Conservation (phyloP, 2,888 invertebrate species). For the Lasioglossum oenotherae region DNA sequence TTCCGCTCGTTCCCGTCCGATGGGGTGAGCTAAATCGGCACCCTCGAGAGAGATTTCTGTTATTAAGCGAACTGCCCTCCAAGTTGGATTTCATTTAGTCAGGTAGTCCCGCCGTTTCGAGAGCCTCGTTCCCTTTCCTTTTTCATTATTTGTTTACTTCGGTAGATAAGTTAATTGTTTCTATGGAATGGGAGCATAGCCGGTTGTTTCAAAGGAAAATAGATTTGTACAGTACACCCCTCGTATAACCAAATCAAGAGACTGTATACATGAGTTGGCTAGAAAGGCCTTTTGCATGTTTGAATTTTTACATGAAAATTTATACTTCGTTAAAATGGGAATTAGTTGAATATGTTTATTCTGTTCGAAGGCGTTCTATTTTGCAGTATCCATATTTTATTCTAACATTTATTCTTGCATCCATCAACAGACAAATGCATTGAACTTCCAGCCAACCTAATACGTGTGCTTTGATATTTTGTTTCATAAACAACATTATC, state of each 20-base stretch:
- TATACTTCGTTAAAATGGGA: background rate
- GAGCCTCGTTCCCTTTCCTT: background rate
- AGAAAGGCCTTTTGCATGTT: background rate
- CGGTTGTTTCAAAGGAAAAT: background rate
- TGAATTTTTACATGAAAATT: background rate
- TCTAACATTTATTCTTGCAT: too few species aligned
- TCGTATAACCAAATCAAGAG: background rate
- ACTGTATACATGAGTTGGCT: background rate
- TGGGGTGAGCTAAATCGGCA: constrained; percentile 62
- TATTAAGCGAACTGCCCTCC: constrained; percentile 60
- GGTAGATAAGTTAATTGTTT: constrained; percentile 45
- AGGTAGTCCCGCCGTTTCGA: constrained; percentile 33
- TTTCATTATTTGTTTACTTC: constrained; percentile 48
- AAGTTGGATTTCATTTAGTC: constrained; percentile 64
- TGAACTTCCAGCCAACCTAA: background rate
- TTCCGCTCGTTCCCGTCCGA: constrained; percentile 27
- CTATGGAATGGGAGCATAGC: background rate
- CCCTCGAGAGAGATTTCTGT: constrained; percentile 61
- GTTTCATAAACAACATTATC: too few species aligned
- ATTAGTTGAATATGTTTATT: background rate
- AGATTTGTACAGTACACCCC: background rate
- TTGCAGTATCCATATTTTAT: background rate
- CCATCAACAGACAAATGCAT: background rate
- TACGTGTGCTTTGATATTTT: too few species aligned
- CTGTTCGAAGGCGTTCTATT: background rate